Percentiles rank a stretch among this genome's conserved stretches.
These are phyloP conservation scores for Amphibalanus amphitrite DNA, from an alignment of 1,140 invertebrate species.

Conservation along the genomic window DNA sequence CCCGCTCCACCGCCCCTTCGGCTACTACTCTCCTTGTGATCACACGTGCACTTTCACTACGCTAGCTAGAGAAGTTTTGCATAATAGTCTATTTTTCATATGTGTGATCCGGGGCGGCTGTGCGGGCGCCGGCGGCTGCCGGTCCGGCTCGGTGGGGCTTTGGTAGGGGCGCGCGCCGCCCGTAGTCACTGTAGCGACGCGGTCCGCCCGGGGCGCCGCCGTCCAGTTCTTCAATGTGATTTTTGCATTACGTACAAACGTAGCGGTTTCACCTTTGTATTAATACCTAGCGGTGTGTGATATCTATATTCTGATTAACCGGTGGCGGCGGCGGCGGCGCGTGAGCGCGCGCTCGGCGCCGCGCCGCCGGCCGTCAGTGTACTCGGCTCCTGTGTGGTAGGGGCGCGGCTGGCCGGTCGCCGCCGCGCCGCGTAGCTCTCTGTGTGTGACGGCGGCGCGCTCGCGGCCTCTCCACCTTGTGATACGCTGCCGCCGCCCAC, in stretches of 20 bases:
- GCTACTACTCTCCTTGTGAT: background rate
- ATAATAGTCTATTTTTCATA: conserved; percentile 2
- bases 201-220: too few species aligned
- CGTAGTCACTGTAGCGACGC: background rate
- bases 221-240: background rate
- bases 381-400: background rate
- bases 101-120: background rate
- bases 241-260: conserved; percentile 1
- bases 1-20: too few species aligned
- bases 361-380: background rate
- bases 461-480: background rate
- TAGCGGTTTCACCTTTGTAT: background rate
- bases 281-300: background rate
- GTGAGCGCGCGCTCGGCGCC: too few species aligned
- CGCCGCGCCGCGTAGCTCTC: background rate
- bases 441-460: too few species aligned
- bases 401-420: background rate
- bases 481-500: background rate
- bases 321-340: too few species aligned
- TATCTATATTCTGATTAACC: background rate
- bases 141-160: background rate
- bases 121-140: too few species aligned
- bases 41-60: background rate
- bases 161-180: too few species aligned
- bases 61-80: background rate